Evolutionary conservation across 2,113 vertebrate species (phyloP).

Genomic region (Gambusia holbrooki): DNA sequence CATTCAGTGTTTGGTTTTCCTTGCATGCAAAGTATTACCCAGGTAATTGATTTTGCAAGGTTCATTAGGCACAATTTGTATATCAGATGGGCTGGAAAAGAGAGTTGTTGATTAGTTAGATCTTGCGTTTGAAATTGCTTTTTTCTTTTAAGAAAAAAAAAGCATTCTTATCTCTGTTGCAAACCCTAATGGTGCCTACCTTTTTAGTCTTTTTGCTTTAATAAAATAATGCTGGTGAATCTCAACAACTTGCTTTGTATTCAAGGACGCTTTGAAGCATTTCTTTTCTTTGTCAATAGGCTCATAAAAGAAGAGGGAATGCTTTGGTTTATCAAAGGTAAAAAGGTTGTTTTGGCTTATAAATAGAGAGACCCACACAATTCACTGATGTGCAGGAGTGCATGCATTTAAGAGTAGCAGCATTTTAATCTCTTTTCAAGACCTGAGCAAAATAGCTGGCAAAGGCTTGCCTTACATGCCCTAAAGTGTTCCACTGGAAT

Average conservation of each 20-base stretch:
- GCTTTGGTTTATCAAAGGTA: constrained; percentile 37
- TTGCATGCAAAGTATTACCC: constrained; percentile 78
- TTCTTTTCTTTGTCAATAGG: constrained; percentile 15
- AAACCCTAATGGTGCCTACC: constrained; percentile 39
- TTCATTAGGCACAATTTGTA: constrained; percentile 82
- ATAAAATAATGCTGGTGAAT: constrained; percentile 59
- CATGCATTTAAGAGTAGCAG: background rate
- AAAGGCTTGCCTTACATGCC: constrained; percentile 17
- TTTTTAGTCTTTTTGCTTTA: constrained; percentile 46
- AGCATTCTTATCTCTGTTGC: constrained; percentile 59
- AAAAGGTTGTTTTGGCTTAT: constrained; percentile 8
- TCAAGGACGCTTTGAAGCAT: constrained; percentile 24
- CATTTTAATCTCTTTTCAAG: background rate
- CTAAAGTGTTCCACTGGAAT: background rate
- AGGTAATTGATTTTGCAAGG: constrained; percentile 80
- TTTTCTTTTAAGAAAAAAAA: constrained; percentile 18
- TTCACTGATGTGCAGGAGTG: background rate
- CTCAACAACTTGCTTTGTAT: constrained; percentile 56
- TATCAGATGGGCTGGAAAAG: constrained; percentile 80
- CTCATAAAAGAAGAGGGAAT: constrained; percentile 35
- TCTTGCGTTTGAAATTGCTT: constrained; percentile 74
- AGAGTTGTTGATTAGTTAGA: constrained; percentile 79
- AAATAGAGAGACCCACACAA: constrained; percentile 1
- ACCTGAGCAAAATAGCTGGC: background rate
- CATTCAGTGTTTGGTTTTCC: constrained; percentile 72